Base-by-base conservation (phyloP, 2,113 vertebrate genomes). In the Notarius lentiginosus region DNA sequence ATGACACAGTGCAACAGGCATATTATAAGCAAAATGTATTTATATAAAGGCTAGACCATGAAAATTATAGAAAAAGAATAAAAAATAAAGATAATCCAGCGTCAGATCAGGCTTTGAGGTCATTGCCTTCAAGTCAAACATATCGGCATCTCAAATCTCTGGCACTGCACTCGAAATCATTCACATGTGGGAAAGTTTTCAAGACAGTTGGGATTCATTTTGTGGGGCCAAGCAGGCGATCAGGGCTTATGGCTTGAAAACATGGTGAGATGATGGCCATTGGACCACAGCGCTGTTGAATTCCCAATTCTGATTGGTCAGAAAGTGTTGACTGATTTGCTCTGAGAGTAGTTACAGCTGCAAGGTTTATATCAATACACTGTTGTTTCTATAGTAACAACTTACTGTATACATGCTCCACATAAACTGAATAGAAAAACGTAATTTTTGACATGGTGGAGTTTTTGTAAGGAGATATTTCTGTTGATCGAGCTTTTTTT, bases 171-270 rank as follows among this genome's bases (percentile, higher is more conserved):
- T 65, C 60, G 41, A 47, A 63, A 77, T 58, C 22, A 47, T 24
- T 80, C 84, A 83, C 77, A 89, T 66, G 34, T 86, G 86, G 80
- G 73, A 85, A 86, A n/a, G 60, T 66, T 85, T 86, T 80, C 75
- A 27, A 61, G 81, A 89, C 53, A 61, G 70, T 79, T 72, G 61
- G 84, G 82, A 86, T 88, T 86, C 18, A 84, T 86, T 88, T 84
- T 84, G 51, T 51, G 24, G 20, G 20, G 68, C 70, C 49, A 65
- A 66, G 22, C 27, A 65, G 49, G 49, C n/a, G 20, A 80, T 70
- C 72, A 58, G 83, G 27, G 80, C 56, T 73, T 70, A 30, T 58
- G 61, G 53, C 80, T 75, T 84, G 63, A 87, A 85, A 87, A 72
- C 14, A 34, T 51, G 61, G 84, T 72, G 60, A 87, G 79, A 82